Evolutionary conservation across 2,888 invertebrate species (phyloP), one percentile per base, ranked within the genome.

Genomic region (Rosalia funebris): DNA sequence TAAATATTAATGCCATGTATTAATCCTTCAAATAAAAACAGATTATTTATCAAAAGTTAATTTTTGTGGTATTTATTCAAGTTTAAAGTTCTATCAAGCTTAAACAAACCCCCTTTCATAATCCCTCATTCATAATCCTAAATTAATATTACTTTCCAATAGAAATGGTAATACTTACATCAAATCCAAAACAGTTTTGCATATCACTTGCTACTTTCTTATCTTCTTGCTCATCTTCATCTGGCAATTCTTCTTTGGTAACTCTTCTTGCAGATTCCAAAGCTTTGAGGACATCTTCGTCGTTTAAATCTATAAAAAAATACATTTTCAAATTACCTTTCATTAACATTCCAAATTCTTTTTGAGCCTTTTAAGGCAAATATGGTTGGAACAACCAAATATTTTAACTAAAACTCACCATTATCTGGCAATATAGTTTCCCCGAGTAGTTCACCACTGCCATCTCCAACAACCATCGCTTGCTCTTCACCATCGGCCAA

Each of bases 181-280:
- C 92, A 82, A 93, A 93, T 1, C 93, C 93, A 69, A 93, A 93
- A 79, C 93, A 93, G 12, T 88, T 88, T 75, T 91, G 88, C 81
- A 93, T 93, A 70, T 88, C 88, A 71, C 86, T 83, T 4, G 85
- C 74, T 9, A 65, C 66, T 71, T 79, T 79, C 59, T 77, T 77
- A 10, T 78, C 77, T 61, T 77, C 72, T 17, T 72, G 73, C 42
- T 78, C 73, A n/a, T 71, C 71, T 19, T 71, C 66, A 46, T 72
- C 70, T 44, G 72, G 70, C 16, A 74, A 68, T 58, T 77, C 75
- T 20, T 71, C 69, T 63, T 78, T 77, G n/a, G 73, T 69, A 32
- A 79, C 70, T 65, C 80, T 76, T 65, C 79, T 74, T 19, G 79
- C 79, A 1, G 77, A 75, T 61, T 81, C 79, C 31, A 83, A 63